Conservation (phyloP, 1,140 invertebrate species). For the Araneus ventricosus region DNA sequence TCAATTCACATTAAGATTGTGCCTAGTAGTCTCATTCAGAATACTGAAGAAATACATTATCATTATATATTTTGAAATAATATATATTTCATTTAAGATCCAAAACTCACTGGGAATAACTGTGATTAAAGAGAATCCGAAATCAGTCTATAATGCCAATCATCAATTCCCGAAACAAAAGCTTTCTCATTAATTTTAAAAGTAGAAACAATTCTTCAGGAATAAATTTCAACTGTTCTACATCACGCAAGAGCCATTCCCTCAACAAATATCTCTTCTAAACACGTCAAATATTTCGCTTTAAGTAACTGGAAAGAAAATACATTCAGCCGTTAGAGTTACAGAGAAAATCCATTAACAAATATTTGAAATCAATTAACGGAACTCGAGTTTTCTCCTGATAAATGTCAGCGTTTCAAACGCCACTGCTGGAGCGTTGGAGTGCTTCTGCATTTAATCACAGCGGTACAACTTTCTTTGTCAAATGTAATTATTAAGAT, state of each 20-base stretch:
- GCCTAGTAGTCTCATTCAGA: neutral
- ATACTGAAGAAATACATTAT: neutral
- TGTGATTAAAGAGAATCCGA: neutral
- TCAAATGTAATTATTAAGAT: conserved; percentile 41
- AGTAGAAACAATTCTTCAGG: neutral
- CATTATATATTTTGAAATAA: neutral
- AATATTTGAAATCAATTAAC: conserved; percentile 64
- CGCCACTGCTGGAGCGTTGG: neutral
- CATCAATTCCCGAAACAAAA: neutral
- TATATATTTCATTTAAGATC: neutral
- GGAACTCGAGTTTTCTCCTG: neutral
- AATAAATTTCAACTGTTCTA: neutral
- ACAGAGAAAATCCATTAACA: conserved; percentile 62
- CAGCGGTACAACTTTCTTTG: neutral
- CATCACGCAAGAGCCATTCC: neutral
- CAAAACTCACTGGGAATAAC: neutral
- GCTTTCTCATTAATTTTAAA: conserved; percentile 28
- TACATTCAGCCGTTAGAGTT: neutral
- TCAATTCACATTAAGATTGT: neutral
- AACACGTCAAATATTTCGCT: conserved; percentile 55
- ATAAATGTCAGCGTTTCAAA: conserved; percentile 17
- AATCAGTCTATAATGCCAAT: neutral
- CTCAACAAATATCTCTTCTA: conserved; percentile 37
- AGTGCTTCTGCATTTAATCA: conserved; percentile 9
- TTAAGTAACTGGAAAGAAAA: conserved; percentile 5